Conservation (phyloP, 2,888 invertebrate genomes). For the Rhagonycha lutea region DNA sequence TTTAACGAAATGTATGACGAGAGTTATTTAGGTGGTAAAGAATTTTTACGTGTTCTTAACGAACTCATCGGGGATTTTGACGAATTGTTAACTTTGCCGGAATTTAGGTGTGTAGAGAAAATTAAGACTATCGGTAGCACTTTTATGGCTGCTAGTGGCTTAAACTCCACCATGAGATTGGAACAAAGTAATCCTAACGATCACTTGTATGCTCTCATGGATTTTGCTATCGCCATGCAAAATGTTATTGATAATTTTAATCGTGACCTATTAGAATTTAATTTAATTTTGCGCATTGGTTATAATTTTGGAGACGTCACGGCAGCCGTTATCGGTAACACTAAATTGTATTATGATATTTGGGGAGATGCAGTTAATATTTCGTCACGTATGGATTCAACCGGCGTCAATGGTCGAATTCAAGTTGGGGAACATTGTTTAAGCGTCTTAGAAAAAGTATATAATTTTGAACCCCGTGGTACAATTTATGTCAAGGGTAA, state of each 20-base stretch:
- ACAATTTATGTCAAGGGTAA: constrained; percentile 96
- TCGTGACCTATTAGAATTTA: constrained; percentile 87
- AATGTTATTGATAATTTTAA: constrained; percentile 86
- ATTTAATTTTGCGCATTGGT: constrained; percentile 83
- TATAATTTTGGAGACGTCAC: constrained; percentile 95
- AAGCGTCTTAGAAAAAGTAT: constrained; percentile 70
- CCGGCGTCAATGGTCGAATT: constrained; percentile 84
- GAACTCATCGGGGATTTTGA: constrained; percentile 96
- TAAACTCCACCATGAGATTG: constrained; percentile 79
- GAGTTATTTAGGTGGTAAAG: constrained; percentile 91
- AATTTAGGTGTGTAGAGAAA: constrained; percentile 90
- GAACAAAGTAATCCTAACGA: constrained; percentile 71
- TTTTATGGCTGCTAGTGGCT: constrained; percentile 96
- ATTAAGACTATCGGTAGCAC: constrained; percentile 97
- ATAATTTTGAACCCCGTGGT: constrained; percentile 90
- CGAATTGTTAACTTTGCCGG: constrained; percentile 80
- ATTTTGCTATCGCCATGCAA: constrained; percentile 92
- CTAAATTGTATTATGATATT: constrained; percentile 94
- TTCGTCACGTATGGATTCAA: constrained; percentile 96
- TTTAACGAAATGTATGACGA: constrained; percentile 99
- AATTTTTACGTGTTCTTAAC: constrained; percentile 92
- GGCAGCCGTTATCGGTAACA: constrained; percentile 94
- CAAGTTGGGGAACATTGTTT: constrained; percentile 81
- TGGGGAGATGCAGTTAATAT: constrained; percentile 99
- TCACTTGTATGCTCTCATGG: constrained; percentile 86